Evolutionary conservation across 2,888 invertebrate species (phyloP), one percentile per base, ranked within the genome.

Genomic region (Cephus rjabovi): DNA sequence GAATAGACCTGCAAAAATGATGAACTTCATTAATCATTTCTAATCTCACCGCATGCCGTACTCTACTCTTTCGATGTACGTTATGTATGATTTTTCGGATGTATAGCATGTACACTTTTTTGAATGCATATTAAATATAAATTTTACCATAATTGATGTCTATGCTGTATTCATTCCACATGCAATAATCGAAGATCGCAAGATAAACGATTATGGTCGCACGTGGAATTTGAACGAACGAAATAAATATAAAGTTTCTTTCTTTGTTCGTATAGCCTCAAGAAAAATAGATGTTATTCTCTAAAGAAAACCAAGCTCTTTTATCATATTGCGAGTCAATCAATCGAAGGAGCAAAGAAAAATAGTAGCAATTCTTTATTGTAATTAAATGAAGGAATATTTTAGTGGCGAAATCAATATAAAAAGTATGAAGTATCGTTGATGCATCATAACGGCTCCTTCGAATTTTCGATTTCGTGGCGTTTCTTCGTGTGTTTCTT

Each of bases 301-400:
- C 87, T 81, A 84, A 87, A 86, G 83, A 85, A 87, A 86, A 85
- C 86, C 82, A 84, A 56, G 23, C 23, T 23, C 83, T 76, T 87
- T 87, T 85, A 87, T 87, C 86, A 83, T 81, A 87, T 86, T 78
- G 80, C 86, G 81, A 85, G 86, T 85, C 83, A 83, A 86, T 33
- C 74, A 15, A 74, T 74, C 34, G 12, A 74, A 74, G 33, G 35
- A 74, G 23, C 74, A 34, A 86, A 77, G 73, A 79, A 78, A 71
- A 74, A 31, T 23, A 56, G 23, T 23, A 23, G 56, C 23, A 56
- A 9, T 0, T 56, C 9, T 9, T 23, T 9, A 9, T 23, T 56
- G 9, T 56, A 56, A 56, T 56, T 23, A 56, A 56, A 9, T 23
- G 2, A 23, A 56, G 23, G 56, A 56, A 2, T 2, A 56, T 9